Evolutionary conservation across 2,888 invertebrate genomes (phyloP).

Genomic region (Cinara cedri): DNA sequence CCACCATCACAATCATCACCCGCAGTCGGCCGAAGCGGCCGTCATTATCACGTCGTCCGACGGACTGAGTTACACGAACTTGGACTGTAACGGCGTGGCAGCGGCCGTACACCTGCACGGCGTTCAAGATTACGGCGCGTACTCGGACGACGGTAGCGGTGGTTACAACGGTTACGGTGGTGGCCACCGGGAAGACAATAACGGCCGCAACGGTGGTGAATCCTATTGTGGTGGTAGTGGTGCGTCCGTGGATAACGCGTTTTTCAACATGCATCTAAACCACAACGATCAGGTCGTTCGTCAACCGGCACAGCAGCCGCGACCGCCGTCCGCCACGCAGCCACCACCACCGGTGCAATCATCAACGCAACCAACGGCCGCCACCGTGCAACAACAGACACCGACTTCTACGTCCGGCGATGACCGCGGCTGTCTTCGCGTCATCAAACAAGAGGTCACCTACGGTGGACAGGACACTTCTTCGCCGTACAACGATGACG

Average conservation of each 20-base stretch:
- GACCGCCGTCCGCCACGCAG: not conserved
- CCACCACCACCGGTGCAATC: not conserved
- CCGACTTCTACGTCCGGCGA: not conserved
- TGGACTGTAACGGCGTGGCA: constrained; percentile 71
- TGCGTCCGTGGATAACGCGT: constrained; percentile 51
- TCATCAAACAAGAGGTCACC: constrained; percentile 18
- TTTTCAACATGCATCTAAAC: constrained; percentile 51
- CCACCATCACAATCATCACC: constrained; percentile 63
- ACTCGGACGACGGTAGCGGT: constrained; percentile 45
- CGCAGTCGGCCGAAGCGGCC: constrained; percentile 62
- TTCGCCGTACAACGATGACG: constrained; percentile 36
- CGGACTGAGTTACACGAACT: constrained; percentile 86
- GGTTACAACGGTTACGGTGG: constrained; percentile 62
- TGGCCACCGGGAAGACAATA: constrained; percentile 21
- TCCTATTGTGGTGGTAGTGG: constrained; percentile 39
- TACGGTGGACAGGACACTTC: constrained; percentile 34
- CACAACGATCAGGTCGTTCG: constrained; percentile 21
- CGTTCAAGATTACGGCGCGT: constrained; percentile 64
- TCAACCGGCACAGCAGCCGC: not conserved
- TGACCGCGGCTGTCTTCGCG: constrained; percentile 17
- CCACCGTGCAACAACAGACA: not conserved
- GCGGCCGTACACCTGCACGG: constrained; percentile 37
- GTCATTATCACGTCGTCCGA: constrained; percentile 83
- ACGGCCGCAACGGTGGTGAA: constrained; percentile 20
- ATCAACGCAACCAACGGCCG: not conserved